A percentile compares a stretch with the other conserved stretches of the same genome.
phyloP scores from a whole-genome alignment of 2,797 vertebrate species.

The Silurus lanzhouensis region DNA sequence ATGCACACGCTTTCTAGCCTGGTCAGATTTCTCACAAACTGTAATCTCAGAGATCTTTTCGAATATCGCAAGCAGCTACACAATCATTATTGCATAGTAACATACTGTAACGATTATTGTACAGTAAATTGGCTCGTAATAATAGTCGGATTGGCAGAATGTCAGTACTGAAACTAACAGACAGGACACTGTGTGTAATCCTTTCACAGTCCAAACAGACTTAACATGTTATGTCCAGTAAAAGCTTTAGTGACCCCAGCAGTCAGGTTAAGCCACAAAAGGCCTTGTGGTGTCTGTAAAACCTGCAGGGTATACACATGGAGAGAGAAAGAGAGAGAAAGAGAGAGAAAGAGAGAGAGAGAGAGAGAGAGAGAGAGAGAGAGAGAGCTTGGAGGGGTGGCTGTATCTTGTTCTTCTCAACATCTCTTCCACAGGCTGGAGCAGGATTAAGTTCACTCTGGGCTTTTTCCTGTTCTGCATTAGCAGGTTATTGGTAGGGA shows the following conservation, averaged over 20 bases:
- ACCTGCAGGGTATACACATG: background rate
- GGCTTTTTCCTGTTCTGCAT: constrained; percentile 53
- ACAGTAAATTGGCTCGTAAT: background rate
- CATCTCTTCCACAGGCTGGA: constrained; percentile 49
- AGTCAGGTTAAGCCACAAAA: constrained; percentile 33
- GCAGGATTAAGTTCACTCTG: constrained; percentile 67
- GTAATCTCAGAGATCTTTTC: background rate
- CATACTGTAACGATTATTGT: background rate
- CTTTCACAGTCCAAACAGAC: constrained; percentile 13
- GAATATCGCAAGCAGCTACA: background rate
- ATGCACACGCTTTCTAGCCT: background rate
- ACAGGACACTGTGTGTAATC: background rate
- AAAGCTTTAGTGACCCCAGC: constrained; percentile 17
- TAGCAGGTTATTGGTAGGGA: constrained; percentile 56
- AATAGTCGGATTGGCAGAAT: background rate
- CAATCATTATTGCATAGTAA: background rate
- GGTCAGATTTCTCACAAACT: background rate
- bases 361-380: constrained; percentile 11
- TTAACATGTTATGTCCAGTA: constrained; percentile 24
- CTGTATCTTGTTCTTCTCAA: constrained; percentile 10
- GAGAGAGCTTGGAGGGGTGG: background rate
- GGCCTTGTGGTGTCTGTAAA: constrained; percentile 21
- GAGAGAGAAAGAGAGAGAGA: background rate
- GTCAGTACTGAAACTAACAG: background rate
- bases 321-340: background rate